Percentiles rank a stretch among this genome's conserved stretches.
Evolutionary conservation across 2,888 invertebrate species (phyloP).

Genomic region (Tipula helvola): DNA sequence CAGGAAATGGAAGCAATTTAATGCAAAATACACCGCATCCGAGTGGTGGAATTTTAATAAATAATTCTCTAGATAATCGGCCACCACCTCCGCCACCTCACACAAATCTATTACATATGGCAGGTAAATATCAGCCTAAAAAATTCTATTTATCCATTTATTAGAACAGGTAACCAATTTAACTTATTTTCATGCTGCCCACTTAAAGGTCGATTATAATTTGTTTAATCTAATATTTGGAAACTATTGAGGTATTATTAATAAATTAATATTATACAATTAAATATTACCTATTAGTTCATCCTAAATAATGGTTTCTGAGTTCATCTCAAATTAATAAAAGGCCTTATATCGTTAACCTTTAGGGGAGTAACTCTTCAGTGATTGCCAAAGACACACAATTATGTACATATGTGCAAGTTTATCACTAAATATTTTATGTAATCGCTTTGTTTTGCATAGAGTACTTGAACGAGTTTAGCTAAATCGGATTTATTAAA

Average conservation of each 20-base stretch:
- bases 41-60: conserved; percentile 40
- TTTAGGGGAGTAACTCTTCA: too few relatives aligned
- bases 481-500: too few relatives aligned
- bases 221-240: not conserved
- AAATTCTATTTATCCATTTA: not conserved
- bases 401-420: too few relatives aligned
- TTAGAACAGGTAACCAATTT: not conserved
- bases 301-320: too few relatives aligned
- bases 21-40: conserved; percentile 9
- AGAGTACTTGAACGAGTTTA: too few relatives aligned
- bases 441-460: too few relatives aligned
- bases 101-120: conserved; percentile 70
- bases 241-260: not conserved
- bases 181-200: not conserved
- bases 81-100: conserved; percentile 60
- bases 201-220: not conserved
- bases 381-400: too few relatives aligned
- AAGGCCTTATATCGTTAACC: too few relatives aligned
- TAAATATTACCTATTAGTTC: too few relatives aligned
- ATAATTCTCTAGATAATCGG: conserved; percentile 40
- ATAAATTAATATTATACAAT: not conserved
- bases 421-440: too few relatives aligned
- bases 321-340: too few relatives aligned
- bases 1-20: conserved; percentile 17
- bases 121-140: conserved; percentile 44